Evolutionary conservation across 1,140 invertebrate species (phyloP), one percentile per base, ranked within the genome.

Genomic region (Potamilus streckersoni): DNA sequence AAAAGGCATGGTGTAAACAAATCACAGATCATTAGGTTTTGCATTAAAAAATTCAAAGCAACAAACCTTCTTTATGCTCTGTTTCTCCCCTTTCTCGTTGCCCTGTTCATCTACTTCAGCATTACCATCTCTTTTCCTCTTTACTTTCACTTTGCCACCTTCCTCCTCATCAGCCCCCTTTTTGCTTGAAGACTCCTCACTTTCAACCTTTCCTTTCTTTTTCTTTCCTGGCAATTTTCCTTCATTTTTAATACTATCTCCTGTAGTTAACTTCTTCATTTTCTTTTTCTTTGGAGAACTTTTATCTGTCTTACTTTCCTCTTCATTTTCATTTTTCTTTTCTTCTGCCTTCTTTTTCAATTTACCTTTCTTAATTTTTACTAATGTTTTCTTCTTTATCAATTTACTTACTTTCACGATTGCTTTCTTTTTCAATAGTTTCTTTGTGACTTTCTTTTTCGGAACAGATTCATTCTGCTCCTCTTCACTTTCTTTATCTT

Each of bases 111-210:
- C 61, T 23, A 64, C 65, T 2, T 57, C 20, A 12, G 31, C 62
- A 27, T 69, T 31, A 14, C 69, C 73, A 55, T 27, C 64, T 16
- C 16, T 16, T 57, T 74, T 74, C 66, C 63, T 74, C 67, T 69
- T 74, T 2, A 19, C 73, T 60, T 55, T 49, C 38, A 31, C 49
- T 31, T 5, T 62, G 11, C 61, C 63, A 74, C 65, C 38, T 60
- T 68, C 66, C 14, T 59, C 14, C 31, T n/a, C n/a, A n/a, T 74
- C 73, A 69, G 27, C 55, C 20, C 4, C 60, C 16, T 38, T 27
- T 27, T 58, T 64, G 2, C 55, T 60, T 56, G 19, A n/a, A 19
- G 38, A 6, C 11, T 49, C 11, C 4, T 49, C 38, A 49, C 38
- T 49, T 0, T 49, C 38, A 11, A 49, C 38, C 38, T 49, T 49